Evolutionary conservation across 2,888 invertebrate genomes (phyloP).

Genomic region (Pseudoips prasinana): DNA sequence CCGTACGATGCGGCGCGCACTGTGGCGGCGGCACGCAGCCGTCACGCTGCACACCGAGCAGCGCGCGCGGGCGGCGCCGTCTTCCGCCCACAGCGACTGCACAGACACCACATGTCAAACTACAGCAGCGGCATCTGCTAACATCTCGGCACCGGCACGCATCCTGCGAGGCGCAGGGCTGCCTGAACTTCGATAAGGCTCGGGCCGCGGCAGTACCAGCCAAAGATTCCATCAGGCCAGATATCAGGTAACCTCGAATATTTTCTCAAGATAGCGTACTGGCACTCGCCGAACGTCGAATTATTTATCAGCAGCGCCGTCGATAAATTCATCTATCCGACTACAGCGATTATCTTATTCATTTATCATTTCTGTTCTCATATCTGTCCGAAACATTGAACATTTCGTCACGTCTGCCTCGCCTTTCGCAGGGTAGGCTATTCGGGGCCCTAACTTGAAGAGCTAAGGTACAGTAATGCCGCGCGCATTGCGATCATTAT

Average conservation of each 20-base stretch:
- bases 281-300: conserved; percentile 37
- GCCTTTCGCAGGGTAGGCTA: no score
- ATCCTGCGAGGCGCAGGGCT: no score
- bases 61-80: conserved; percentile 53
- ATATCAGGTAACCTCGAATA: conserved; percentile 40
- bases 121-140: no score
- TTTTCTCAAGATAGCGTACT: conserved; percentile 34
- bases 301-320: conserved; percentile 21
- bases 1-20: conserved; percentile 62
- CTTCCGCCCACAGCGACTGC: conserved; percentile 85
- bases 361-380: conserved; percentile 35
- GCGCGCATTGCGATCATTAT: no score
- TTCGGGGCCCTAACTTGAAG: no score
- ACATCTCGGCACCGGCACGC: no score
- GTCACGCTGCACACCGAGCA: conserved; percentile 59
- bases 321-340: conserved; percentile 28
- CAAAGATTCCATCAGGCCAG: conserved; percentile 26
- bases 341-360: conserved; percentile 35
- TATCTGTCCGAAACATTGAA: no score
- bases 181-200: no score
- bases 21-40: conserved; percentile 65
- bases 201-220: no score
- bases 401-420: no score
- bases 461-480: no score
- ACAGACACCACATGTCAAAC: conserved; percentile 16